Evolutionary conservation across 2,797 vertebrate genomes (phyloP).

Genomic region (Pagetopsis macropterus): DNA sequence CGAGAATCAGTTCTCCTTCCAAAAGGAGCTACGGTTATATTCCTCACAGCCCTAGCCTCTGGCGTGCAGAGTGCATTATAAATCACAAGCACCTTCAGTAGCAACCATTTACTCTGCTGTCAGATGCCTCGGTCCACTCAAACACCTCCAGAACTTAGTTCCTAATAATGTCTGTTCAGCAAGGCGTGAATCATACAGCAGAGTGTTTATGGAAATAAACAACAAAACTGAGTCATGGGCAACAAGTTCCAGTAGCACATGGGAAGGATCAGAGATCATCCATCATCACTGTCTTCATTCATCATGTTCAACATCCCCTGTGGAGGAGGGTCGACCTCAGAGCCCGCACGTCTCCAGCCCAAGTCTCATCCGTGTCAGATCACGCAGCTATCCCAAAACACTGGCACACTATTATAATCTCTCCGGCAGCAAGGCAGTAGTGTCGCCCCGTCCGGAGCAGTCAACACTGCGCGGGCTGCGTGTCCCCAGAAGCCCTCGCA

Average conservation of each 20-base stretch:
- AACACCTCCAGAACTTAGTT: slow-evolving; percentile 48
- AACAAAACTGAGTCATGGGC: slow-evolving; percentile 38
- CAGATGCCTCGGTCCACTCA: slow-evolving; percentile 58
- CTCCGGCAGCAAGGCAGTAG: slow-evolving; percentile 13
- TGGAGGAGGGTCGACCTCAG: slow-evolving; percentile 32
- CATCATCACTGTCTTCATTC: slow-evolving; percentile 48
- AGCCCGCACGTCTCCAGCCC: slow-evolving; percentile 30
- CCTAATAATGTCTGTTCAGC: slow-evolving; percentile 59
- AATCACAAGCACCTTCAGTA: slow-evolving; percentile 62
- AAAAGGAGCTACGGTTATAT: slow-evolving; percentile 69
- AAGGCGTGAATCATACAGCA: slow-evolving; percentile 44
- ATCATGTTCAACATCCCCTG: slow-evolving; percentile 31
- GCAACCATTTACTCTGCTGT: slow-evolving; percentile 62
- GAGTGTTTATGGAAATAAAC: slow-evolving; percentile 40
- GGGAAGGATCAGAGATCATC: slow-evolving; percentile 40
- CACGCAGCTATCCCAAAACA: slow-evolving; percentile 43
- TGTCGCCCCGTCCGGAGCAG: slow-evolving; percentile 13
- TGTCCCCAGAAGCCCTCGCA: slow-evolving; percentile 18
- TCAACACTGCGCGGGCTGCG: slow-evolving; percentile 23
- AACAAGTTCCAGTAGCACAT: slow-evolving; percentile 40
- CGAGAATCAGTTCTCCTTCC: slow-evolving; percentile 67
- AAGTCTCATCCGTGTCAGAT: slow-evolving; percentile 56
- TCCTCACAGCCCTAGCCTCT: slow-evolving; percentile 65
- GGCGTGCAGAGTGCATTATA: slow-evolving; percentile 65
- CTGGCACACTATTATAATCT: slow-evolving; percentile 28